Conservation (phyloP, 1,140 invertebrate genomes). For the Neomicropteryx cornuta region DNA sequence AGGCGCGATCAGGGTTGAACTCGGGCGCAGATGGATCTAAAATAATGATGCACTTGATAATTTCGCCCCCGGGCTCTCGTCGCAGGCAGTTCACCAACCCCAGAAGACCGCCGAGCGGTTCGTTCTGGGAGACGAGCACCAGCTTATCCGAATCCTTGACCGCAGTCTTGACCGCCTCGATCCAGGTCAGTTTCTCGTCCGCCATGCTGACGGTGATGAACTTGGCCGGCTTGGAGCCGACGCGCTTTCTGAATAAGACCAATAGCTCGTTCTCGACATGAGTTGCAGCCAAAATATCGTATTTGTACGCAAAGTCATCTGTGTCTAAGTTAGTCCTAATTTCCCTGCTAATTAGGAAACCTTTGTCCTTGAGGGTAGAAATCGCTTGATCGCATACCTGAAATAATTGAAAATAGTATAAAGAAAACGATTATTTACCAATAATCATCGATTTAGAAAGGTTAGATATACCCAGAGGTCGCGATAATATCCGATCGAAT, state of each 20-base stretch:
- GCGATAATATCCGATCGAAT: no score
- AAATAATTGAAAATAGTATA: conserved; percentile 8
- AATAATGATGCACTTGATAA: conserved; percentile 50
- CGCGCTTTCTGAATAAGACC: conserved; percentile 29
- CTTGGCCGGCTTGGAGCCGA: conserved; percentile 29
- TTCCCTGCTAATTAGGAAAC: conserved; percentile 40
- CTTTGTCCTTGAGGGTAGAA: conserved; percentile 28
- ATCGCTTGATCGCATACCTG: conserved; percentile 31
- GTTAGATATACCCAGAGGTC: no score
- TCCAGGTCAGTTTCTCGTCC: conserved; percentile 28
- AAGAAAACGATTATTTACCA: no score
- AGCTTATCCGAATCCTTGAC: conserved; percentile 42
- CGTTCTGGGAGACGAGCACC: conserved; percentile 47
- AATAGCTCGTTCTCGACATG: conserved; percentile 32
- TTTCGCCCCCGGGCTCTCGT: conserved; percentile 55
- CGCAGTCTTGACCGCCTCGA: conserved; percentile 38
- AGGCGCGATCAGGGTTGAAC: conserved; percentile 49
- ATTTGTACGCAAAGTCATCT: conserved; percentile 22
- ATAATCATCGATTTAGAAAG: conserved; percentile 1
- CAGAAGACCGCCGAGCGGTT: conserved; percentile 63
- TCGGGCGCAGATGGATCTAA: conserved; percentile 50
- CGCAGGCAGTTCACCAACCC: conserved; percentile 71
- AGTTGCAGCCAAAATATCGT: conserved; percentile 31
- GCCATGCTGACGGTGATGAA: conserved; percentile 25
- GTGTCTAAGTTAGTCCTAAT: conserved; percentile 19